These are phyloP conservation scores for Ceratosolen fusciceps DNA, from an alignment of 1,140 invertebrate genomes.

Conservation along the genomic window DNA sequence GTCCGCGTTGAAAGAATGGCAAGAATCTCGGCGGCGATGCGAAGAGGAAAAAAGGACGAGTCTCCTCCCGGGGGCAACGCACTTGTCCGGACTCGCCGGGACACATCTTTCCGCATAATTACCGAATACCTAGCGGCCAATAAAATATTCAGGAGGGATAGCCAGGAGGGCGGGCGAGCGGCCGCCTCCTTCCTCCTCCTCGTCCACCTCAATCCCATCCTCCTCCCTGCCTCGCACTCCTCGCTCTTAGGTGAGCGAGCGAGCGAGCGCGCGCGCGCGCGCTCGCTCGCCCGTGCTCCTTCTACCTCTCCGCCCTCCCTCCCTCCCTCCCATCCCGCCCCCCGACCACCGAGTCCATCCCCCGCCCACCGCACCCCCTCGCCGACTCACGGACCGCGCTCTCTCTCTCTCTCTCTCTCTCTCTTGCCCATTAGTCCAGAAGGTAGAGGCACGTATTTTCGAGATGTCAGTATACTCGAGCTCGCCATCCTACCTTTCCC, in stretches of 20 bases:
- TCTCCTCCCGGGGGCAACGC: neutral
- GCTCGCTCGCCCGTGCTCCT: too few species aligned
- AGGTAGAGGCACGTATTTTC: constrained; percentile 7
- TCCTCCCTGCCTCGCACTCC: too few species aligned
- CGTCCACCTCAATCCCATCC: too few species aligned
- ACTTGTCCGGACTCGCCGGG: neutral
- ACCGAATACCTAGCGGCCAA: neutral
- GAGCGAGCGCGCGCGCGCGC: too few species aligned
- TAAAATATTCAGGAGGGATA: constrained; percentile 5
- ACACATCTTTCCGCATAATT: neutral
- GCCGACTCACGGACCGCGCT: too few species aligned
- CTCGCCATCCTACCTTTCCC: constrained; percentile 43
- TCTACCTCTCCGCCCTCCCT: too few species aligned
- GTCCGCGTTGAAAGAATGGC: neutral
- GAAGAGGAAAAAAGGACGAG: neutral
- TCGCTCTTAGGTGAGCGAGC: too few species aligned
- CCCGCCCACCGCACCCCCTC: too few species aligned
- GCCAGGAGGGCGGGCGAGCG: neutral
- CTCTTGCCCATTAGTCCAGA: neutral
- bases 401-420: too few species aligned
- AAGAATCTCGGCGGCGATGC: neutral
- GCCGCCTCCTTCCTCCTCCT: too few species aligned
- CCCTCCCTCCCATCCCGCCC: too few species aligned
- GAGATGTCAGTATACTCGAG: neutral
- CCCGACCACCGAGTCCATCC: too few species aligned